Base-by-base conservation (phyloP, 2,888 invertebrate genomes). In the Dasysyrphus tricinctus region DNA sequence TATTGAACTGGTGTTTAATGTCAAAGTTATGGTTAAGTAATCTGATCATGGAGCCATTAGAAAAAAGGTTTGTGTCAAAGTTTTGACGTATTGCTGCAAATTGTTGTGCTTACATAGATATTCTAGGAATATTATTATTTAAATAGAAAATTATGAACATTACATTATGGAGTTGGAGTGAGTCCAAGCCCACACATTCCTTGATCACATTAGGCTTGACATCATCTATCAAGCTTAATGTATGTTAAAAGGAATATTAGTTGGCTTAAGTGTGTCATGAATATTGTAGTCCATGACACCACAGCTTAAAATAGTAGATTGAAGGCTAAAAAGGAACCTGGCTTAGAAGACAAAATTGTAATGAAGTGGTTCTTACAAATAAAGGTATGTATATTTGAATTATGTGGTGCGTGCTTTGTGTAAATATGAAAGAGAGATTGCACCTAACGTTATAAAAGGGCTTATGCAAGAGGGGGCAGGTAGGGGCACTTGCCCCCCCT, bases 71-170 rank as follows among this genome's bases (percentile, higher is more conserved):
- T 79, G 70, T 86, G 82, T 82, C 82, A 75, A 11, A 47, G 65
- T 65, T 69, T 86, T 86, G 86, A 86, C 82, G 44, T 82, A 81
- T 86, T 82, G 65, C 76, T 72, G 82, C 63, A 86, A 86, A 82
- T 82, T 82, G 63, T 75, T 77, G 77, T 37, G 57, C 56, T 19
- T 14, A n/a, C n/a, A n/a, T n/a, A 61, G 29, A 24, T 49, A 19
- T 56, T 44, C 72, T 72, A 42, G 37, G 67, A 69, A 67, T 65
- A 65, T 47, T n/a, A n/a, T 47, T 42, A 37, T 32, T 4, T 61
- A 72, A 47, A 51, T 72, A 56, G 65, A 16, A 54, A 54, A 37
- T 44, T 24, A 24, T 12, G 67, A 73, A 34, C 47, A 57, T 32
- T 39, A 69, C 14, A 39, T n/a, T n/a, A n/a, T 24, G 24, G 24